Percentiles rank a stretch among this genome's conserved stretches.
Evolutionary conservation across 2,113 vertebrate species (phyloP).

Genomic region (Cyprinodon brontotheroides): DNA sequence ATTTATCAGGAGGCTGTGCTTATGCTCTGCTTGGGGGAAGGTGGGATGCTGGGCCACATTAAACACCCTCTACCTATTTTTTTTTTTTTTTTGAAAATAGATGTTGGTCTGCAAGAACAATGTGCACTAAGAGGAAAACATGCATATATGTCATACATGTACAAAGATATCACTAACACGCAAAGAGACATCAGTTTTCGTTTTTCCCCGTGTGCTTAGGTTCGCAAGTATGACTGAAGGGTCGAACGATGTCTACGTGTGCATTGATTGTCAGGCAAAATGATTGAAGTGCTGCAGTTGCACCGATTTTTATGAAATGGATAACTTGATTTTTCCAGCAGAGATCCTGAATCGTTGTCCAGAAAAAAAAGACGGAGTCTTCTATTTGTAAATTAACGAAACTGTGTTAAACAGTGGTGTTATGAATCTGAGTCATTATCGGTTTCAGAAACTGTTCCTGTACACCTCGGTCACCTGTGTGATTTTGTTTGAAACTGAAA

Average conservation of each 20-base stretch:
- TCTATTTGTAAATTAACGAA: slow-evolving; percentile 67
- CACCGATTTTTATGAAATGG: slow-evolving; percentile 61
- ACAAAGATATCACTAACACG: slow-evolving; percentile 83
- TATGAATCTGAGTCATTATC: slow-evolving; percentile 68
- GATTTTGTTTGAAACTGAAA: slow-evolving; percentile 56
- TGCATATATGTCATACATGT: slow-evolving; percentile 81
- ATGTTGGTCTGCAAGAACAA: slow-evolving; percentile 79
- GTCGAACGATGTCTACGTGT: slow-evolving; percentile 71
- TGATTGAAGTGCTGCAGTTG: slow-evolving; percentile 71
- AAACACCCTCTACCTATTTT: slow-evolving; percentile 63
- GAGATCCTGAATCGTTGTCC: slow-evolving; percentile 61
- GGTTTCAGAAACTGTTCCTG: slow-evolving; percentile 47
- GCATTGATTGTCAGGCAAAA: slow-evolving; percentile 73
- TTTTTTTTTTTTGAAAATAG: slow-evolving; percentile 65
- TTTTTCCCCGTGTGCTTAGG: slow-evolving; percentile 52
- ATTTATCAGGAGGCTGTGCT: slow-evolving; percentile 58
- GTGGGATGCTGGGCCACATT: slow-evolving; percentile 61
- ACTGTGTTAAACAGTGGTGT: slow-evolving; percentile 60
- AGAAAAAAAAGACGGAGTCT: slow-evolving; percentile 48
- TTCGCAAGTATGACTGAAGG: slow-evolving; percentile 73
- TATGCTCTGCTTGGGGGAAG: slow-evolving; percentile 59
- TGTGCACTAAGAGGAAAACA: slow-evolving; percentile 82
- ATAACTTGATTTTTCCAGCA: slow-evolving; percentile 68
- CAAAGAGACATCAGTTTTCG: slow-evolving; percentile 71
- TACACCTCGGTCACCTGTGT: slow-evolving; percentile 55